These are phyloP conservation scores for Eupithecia subfuscata DNA, from an alignment of 2,888 invertebrate species.

Conservation along the genomic window DNA sequence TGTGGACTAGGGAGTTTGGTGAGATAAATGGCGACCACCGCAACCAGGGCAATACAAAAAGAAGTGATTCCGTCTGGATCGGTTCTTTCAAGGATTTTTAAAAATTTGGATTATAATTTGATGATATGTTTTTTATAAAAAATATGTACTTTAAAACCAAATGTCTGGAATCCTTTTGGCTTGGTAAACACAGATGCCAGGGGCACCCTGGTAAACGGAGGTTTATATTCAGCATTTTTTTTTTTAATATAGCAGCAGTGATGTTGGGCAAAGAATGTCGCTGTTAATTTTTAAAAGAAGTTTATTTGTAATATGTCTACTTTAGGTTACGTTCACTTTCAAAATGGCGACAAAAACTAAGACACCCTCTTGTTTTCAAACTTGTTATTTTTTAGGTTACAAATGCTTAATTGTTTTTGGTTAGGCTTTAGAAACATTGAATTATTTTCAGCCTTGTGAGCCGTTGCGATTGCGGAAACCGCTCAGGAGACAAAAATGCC, in stretches of 20 bases:
- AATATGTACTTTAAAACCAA: no score
- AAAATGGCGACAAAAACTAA: background rate
- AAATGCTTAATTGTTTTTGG: slow-evolving; percentile 32
- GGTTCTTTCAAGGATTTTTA: no score
- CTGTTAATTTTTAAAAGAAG: background rate
- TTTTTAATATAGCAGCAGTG: background rate
- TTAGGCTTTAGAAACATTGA: slow-evolving; percentile 55
- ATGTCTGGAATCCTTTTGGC: no score
- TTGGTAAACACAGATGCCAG: no score
- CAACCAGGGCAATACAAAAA: no score
- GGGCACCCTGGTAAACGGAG: background rate
- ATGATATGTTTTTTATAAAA: background rate
- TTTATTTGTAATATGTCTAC: background rate
- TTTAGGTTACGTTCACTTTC: background rate
- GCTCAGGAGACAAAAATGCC: slow-evolving; percentile 78
- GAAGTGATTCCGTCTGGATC: no score
- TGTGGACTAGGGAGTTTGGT: background rate
- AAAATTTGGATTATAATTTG: background rate
- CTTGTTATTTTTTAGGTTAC: slow-evolving; percentile 1
- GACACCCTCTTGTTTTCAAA: background rate
- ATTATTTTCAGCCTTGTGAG: slow-evolving; percentile 75
- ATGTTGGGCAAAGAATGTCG: background rate
- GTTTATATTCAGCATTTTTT: background rate
- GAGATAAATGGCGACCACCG: no score
- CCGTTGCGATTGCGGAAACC: slow-evolving; percentile 74